Base-by-base conservation (phyloP, 2,113 vertebrate genomes). In the Otolemur garnettii region DNA sequence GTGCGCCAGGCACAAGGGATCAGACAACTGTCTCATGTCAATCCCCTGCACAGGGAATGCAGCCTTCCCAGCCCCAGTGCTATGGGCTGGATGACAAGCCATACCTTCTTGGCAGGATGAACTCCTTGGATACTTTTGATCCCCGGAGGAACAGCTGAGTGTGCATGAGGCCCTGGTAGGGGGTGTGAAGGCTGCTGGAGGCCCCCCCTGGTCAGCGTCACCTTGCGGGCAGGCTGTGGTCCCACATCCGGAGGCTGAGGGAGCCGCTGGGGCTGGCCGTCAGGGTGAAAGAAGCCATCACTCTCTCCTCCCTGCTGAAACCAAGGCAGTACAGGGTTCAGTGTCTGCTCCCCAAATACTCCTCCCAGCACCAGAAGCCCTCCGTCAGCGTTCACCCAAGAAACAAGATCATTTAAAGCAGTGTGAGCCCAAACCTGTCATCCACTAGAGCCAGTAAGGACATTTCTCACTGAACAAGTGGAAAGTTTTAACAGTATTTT, bases 221-320 rank as follows among this genome's bases (percentile, higher is more conserved):
- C 99, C 99, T 99, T 99, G 98, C 99, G 99, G 81, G 98, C 97
- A 89, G 99, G 97, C 87, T 98, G 98, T 96, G 98, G 99, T 97
- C 99, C 99, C 91, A 97, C 98, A 55, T 99, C 99, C 33, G 93
- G 95, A 92, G 98, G 97, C 26, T 98, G 98, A 12, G 99, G 99
- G 90, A 98, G 96, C 94, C 98, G 98, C 98, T 98, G 99, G 93
- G 98, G 98, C 82, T 98, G 99, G 96, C 97, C 97, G 93, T 97
- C 98, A n/a, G 97, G 83, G 59, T 97, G 97, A 93, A 98, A 97
- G 96, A 98, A 98, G 97, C 98, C 98, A 50, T 98, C 98, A 55
- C 98, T 98, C 95, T 99, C 99, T 95, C 98, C 99, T 97, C 98
- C 98, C 99, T 99, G 98, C 88, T 97, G 98, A 97, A 98, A 98